Evolutionary conservation across 1,140 invertebrate genomes (phyloP).

Genomic region (Solen grandis): DNA sequence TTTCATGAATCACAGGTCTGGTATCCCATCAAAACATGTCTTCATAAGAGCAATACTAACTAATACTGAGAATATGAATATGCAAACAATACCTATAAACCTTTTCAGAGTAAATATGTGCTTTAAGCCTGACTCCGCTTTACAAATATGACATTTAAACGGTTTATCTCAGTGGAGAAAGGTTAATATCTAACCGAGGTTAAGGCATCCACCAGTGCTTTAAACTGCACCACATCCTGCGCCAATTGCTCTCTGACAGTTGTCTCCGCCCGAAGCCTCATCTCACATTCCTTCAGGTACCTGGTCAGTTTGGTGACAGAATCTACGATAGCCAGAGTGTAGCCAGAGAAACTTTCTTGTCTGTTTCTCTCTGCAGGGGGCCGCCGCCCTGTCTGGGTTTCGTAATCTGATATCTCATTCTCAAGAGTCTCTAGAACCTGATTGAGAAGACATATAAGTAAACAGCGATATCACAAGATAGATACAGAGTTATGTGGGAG

Average conservation of each 20-base stretch:
- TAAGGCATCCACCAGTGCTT: conserved; percentile 72
- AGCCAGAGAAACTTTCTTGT: conserved; percentile 75
- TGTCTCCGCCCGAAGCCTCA: conserved; percentile 69
- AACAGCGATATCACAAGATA: too few relatives aligned
- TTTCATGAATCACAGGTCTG: too few relatives aligned
- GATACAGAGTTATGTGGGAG: too few relatives aligned
- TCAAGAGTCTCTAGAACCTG: conserved; percentile 74
- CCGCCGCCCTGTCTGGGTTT: conserved; percentile 69
- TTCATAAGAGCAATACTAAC: too few relatives aligned
- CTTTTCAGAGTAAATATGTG: too few relatives aligned
- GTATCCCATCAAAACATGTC: too few relatives aligned
- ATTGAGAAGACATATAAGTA: too few relatives aligned
- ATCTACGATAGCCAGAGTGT: conserved; percentile 75
- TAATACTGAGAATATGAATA: too few relatives aligned
- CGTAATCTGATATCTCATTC: conserved; percentile 74
- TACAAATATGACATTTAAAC: too few relatives aligned
- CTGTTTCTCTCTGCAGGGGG: conserved; percentile 64
- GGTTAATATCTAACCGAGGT: conserved; percentile 73
- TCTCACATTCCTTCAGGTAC: conserved; percentile 77
- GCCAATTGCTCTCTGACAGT: conserved; percentile 74
- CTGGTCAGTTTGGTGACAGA: conserved; percentile 73
- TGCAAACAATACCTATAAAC: too few relatives aligned
- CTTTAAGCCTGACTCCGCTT: too few relatives aligned
- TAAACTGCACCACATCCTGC: conserved; percentile 74
- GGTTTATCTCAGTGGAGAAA: too few relatives aligned